Evolutionary conservation across 1,140 invertebrate genomes (phyloP).

Genomic region (Eupristina koningsbergeri): DNA sequence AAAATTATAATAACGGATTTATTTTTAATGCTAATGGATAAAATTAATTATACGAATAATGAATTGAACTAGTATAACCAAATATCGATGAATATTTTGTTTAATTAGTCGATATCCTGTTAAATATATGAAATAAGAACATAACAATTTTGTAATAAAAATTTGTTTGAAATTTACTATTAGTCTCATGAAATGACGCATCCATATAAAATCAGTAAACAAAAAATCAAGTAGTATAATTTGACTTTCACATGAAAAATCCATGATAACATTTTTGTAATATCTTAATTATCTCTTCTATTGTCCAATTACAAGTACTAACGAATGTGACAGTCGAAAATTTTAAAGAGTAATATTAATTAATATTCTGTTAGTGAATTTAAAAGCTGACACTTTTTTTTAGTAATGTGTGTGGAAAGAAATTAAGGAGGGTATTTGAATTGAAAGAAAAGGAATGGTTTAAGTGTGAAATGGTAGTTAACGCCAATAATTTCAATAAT

Average conservation of each 20-base stretch:
- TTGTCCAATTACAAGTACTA: slow-evolving; percentile 65
- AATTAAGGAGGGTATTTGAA: slow-evolving; percentile 66
- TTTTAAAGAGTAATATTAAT: slow-evolving; percentile 53
- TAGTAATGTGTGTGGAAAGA: slow-evolving; percentile 61
- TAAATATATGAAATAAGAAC: slow-evolving; percentile 78
- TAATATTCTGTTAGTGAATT: slow-evolving; percentile 67
- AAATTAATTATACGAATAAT: neutral
- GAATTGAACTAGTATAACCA: neutral
- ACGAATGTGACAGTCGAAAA: slow-evolving; percentile 52
- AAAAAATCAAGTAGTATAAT: slow-evolving; percentile 77
- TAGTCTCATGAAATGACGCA: slow-evolving; percentile 83
- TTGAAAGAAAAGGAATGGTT: slow-evolving; percentile 65
- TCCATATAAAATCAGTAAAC: slow-evolving; percentile 89
- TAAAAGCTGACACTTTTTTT: slow-evolving; percentile 62
- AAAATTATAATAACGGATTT: no score
- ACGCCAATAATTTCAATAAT: slow-evolving; percentile 64
- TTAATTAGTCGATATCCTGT: slow-evolving; percentile 40
- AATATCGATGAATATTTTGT: slow-evolving; percentile 13
- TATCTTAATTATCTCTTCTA: slow-evolving; percentile 55
- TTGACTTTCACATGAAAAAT: slow-evolving; percentile 62
- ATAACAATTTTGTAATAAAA: slow-evolving; percentile 79
- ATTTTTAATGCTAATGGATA: neutral
- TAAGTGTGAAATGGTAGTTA: slow-evolving; percentile 66
- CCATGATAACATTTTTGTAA: slow-evolving; percentile 66
- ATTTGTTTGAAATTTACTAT: slow-evolving; percentile 76